A percentile compares a stretch with the other conserved stretches of the same genome.
These are phyloP conservation scores for Xestoiulus laeticollis DNA, from an alignment of 2,888 invertebrate genomes.

Conservation along the genomic window DNA sequence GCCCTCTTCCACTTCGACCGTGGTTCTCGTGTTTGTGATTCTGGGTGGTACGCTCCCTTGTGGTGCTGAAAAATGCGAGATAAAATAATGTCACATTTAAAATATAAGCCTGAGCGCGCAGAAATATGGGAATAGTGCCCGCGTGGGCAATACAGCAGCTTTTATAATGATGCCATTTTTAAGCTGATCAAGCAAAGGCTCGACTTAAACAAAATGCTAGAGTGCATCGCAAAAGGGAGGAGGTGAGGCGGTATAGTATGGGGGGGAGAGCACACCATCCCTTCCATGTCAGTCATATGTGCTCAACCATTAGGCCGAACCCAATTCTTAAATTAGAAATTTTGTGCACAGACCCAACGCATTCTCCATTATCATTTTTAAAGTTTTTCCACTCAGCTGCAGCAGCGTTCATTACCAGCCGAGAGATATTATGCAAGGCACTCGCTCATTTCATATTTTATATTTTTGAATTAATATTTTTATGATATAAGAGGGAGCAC, in stretches of 20 bases:
- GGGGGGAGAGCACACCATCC: background rate
- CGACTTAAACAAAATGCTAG: background rate
- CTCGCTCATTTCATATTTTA: background rate
- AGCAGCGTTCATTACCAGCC: background rate
- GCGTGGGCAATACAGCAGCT: constrained; percentile 15
- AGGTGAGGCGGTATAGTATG: background rate
- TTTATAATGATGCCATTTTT: constrained; percentile 18
- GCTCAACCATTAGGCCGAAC: background rate
- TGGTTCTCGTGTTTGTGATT: constrained; percentile 53
- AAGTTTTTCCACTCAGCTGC: constrained; percentile 17
- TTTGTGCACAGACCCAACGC: background rate
- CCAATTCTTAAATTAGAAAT: constrained; percentile 16
- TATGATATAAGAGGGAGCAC: constrained; percentile 26
- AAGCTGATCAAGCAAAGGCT: constrained; percentile 26
- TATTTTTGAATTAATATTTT: constrained; percentile 26
- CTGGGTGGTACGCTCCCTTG: constrained; percentile 56
- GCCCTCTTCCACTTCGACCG: constrained; percentile 53
- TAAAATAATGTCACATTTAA: constrained; percentile 26
- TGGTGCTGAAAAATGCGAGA: constrained; percentile 52
- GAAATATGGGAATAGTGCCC: constrained; percentile 19
- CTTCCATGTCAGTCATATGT: background rate
- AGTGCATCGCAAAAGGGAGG: background rate
- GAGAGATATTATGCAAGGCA: constrained; percentile 26
- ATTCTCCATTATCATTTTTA: constrained; percentile 26
- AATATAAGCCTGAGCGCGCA: constrained; percentile 4